These are phyloP conservation scores for Leptarthrus brevirostris DNA, from an alignment of 2,888 invertebrate genomes.

Conservation along the genomic window DNA sequence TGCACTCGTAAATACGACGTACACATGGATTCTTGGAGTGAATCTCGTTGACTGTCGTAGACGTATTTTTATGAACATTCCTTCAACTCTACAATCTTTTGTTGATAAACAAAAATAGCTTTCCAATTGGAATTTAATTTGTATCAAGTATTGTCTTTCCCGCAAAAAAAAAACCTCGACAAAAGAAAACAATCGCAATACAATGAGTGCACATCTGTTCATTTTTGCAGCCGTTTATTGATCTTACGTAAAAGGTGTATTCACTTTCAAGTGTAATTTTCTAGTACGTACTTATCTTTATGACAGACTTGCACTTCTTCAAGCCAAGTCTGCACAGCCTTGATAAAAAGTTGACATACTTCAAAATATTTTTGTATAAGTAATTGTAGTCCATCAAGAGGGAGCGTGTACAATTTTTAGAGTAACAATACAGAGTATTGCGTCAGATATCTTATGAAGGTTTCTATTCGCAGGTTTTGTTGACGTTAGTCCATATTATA, in stretches of 20 bases:
- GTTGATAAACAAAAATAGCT: too few species aligned
- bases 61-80: too few species aligned
- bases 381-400: background rate
- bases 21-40: too few species aligned
- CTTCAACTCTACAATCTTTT: too few species aligned
- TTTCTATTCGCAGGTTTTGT: too few species aligned
- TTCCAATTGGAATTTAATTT: too few species aligned
- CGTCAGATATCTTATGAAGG: too few species aligned
- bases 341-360: background rate
- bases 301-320: background rate
- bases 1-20: too few species aligned
- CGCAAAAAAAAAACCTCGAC: background rate
- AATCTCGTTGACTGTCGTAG: too few species aligned
- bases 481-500: too few species aligned
- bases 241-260: background rate
- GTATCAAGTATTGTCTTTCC: too few species aligned
- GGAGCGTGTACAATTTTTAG: background rate
- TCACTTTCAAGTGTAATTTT: background rate
- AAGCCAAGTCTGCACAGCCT: background rate
- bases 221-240: background rate
- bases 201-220: background rate
- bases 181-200: background rate
- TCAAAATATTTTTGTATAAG: background rate
- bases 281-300: background rate
- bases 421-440: too few species aligned